Conservation (phyloP, 2,797 vertebrate genomes). For the Dermochelys coriacea region DNA sequence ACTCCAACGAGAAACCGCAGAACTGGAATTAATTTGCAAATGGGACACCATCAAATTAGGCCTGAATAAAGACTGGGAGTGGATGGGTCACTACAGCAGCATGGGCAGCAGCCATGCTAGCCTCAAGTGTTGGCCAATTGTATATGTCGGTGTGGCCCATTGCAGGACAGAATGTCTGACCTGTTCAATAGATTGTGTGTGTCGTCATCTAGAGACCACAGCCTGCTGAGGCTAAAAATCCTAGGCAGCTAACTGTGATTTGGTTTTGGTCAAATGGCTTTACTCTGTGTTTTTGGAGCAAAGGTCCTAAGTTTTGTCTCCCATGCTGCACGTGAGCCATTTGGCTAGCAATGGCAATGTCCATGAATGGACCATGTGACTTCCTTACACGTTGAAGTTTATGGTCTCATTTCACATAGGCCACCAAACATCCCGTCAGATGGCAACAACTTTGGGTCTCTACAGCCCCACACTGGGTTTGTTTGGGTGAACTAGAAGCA, state of each 20-base stretch:
- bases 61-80: too few species aligned
- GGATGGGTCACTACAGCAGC: neutral
- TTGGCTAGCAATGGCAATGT: neutral
- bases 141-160: neutral
- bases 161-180: neutral
- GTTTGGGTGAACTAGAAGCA: neutral
- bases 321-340: neutral
- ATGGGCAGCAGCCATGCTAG: neutral
- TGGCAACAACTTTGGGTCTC: neutral
- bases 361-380: neutral
- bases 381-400: neutral
- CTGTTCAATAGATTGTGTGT: too few species aligned
- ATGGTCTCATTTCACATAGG: neutral
- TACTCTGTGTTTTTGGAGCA: neutral
- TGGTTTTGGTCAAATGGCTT: neutral
- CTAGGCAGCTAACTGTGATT: neutral
- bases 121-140: neutral
- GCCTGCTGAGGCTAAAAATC: neutral
- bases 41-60: too few species aligned
- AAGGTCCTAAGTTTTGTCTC: neutral
- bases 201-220: neutral
- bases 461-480: neutral
- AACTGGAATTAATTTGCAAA: too few species aligned
- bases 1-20: too few species aligned
- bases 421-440: neutral